A percentile compares a stretch with the other conserved stretches of the same genome.
Evolutionary conservation across 1,140 invertebrate genomes (phyloP).

Genomic region (Drosophila busckii): DNA sequence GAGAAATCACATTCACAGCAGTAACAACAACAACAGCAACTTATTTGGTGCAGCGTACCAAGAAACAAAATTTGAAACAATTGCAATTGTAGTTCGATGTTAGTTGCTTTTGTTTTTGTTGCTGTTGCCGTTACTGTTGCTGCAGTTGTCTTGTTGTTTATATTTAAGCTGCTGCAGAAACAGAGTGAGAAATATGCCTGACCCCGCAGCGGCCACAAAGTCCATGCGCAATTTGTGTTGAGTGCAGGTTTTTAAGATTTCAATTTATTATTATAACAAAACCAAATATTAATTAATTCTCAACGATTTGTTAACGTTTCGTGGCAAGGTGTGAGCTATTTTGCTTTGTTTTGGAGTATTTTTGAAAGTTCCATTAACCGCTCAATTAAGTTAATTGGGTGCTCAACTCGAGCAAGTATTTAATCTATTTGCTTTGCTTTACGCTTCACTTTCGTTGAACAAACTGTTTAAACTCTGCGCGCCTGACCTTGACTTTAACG

Average conservation of each 20-base stretch:
- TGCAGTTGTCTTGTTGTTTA: too few relatives aligned
- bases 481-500: slow-evolving; percentile 20
- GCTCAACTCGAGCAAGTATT: slow-evolving; percentile 11
- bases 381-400: slow-evolving; percentile 60
- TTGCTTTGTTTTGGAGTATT: slow-evolving; percentile 25
- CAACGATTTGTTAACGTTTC: slow-evolving; percentile 20
- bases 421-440: slow-evolving; percentile 52
- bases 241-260: slow-evolving; percentile 13
- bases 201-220: neutral
- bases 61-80: slow-evolving; percentile 38
- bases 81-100: slow-evolving; percentile 47
- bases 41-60: slow-evolving; percentile 52
- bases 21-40: slow-evolving; percentile 9
- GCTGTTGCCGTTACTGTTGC: slow-evolving; percentile 37
- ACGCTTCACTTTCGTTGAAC: slow-evolving; percentile 54
- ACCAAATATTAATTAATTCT: slow-evolving; percentile 25
- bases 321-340: slow-evolving; percentile 12
- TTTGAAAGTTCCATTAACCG: slow-evolving; percentile 57
- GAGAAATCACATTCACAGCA: slow-evolving; percentile 51
- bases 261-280: slow-evolving; percentile 31
- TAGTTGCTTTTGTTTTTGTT: slow-evolving; percentile 25
- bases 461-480: slow-evolving; percentile 8
- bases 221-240: slow-evolving; percentile 14
- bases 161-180: too few relatives aligned
- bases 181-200: slow-evolving; percentile 15